phyloP scores from a whole-genome alignment of 64 coral and sea anemone species.

The Hydrozoanthus tunicans region DNA sequence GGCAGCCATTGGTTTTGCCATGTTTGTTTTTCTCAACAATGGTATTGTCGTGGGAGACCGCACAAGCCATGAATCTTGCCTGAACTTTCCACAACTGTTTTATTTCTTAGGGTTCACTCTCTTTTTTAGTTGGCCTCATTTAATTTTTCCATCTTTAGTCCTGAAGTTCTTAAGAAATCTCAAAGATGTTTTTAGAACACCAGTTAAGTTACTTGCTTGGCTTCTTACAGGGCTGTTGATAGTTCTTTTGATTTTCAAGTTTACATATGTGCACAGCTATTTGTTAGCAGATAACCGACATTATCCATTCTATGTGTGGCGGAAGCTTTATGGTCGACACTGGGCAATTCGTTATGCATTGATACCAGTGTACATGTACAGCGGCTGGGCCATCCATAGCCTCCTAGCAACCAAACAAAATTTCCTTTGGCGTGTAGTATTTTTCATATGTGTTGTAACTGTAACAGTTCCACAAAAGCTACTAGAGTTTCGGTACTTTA shows the following conservation, averaged over 20 bases:
- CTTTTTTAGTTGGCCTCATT: conserved; percentile 69
- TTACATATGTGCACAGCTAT: conserved; percentile 86
- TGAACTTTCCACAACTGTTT: conserved; percentile 93
- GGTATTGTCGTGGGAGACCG: conserved; percentile 91
- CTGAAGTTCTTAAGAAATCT: conserved; percentile 39
- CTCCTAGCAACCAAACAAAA: conserved; percentile 65
- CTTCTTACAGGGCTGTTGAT: conserved; percentile 26
- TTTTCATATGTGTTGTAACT: conserved; percentile 61
- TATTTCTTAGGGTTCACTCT: conserved; percentile 75
- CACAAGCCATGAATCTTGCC: conserved; percentile 73
- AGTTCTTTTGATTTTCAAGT: conserved; percentile 65
- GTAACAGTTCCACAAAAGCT: conserved; percentile 86
- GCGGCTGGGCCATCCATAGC: conserved; percentile 45
- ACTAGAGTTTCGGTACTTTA: conserved; percentile 89
- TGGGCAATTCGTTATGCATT: conserved; percentile 62
- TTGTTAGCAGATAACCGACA: conserved; percentile 94
- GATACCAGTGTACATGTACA: conserved; percentile 72
- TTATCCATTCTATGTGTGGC: conserved; percentile 91
- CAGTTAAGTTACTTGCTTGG: conserved; percentile 25
- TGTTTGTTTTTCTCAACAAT: conserved; percentile 75
- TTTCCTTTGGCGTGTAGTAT: conserved; percentile 67
- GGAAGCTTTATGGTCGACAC: conserved; percentile 79
- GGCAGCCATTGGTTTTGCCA: conserved; percentile 46
- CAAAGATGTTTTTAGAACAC: conserved; percentile 47
- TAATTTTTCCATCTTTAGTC: conserved; percentile 55